phyloP scores from a whole-genome alignment of 1,140 invertebrate genomes.

The Diabrotica virgifera region DNA sequence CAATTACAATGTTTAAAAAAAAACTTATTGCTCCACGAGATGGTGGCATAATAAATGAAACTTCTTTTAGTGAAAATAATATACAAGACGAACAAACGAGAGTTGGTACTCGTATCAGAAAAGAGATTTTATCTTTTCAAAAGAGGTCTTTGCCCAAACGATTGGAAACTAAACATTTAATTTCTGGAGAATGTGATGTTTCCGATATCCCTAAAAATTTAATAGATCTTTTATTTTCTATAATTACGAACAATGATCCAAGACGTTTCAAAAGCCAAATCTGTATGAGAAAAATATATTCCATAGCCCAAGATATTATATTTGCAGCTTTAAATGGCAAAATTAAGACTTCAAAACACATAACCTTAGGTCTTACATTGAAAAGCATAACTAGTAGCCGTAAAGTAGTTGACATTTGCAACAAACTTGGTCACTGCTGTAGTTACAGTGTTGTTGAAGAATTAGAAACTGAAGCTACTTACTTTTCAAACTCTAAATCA shows the following conservation, averaged over 20 bases:
- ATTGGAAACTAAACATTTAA: not conserved
- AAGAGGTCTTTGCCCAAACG: not conserved
- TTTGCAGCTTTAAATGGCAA: no score
- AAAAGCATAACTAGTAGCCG: no score
- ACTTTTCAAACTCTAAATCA: not conserved
- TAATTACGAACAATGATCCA: not conserved
- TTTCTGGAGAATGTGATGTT: not conserved
- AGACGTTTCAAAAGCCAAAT: not conserved
- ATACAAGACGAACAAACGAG: not conserved
- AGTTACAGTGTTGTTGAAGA: not conserved
- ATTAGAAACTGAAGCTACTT: slow-evolving; percentile 2
- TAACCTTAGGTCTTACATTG: not conserved
- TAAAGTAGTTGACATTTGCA: not conserved
- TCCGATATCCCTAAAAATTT: not conserved
- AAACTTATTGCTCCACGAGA: not conserved
- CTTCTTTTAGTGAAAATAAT: not conserved
- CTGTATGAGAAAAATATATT: not conserved
- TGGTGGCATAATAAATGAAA: not conserved
- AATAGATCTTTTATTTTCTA: not conserved
- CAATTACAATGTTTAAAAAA: not conserved
- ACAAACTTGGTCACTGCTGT: not conserved
- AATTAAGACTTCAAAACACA: not conserved
- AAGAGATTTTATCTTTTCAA: not conserved
- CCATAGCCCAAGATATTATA: no score
- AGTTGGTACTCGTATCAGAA: no score